Conservation (phyloP, 2,113 vertebrate species). For the Saccopteryx leptura region DNA sequence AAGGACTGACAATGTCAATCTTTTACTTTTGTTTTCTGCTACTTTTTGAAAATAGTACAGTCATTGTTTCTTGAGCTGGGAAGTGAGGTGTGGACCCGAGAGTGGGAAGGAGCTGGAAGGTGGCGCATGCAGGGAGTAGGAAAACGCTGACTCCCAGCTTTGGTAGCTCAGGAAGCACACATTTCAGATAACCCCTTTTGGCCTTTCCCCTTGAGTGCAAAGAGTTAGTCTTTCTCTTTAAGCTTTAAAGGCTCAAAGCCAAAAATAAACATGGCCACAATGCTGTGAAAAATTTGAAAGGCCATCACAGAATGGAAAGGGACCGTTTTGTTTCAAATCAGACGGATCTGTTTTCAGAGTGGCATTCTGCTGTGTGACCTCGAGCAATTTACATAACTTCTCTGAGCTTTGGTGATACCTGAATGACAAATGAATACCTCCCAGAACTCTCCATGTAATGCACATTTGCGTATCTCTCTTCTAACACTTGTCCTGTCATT, state of each 20-base stretch:
- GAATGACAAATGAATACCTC: background rate
- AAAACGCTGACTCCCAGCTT: background rate
- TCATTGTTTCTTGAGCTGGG: constrained; percentile 12
- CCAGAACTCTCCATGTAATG: background rate
- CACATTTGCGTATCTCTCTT: background rate
- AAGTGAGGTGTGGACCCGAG: background rate
- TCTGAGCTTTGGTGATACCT: background rate
- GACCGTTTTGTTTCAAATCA: background rate
- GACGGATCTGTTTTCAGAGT: constrained; percentile 53
- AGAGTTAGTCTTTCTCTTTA: constrained; percentile 26
- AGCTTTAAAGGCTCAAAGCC: background rate
- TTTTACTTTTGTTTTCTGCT: constrained; percentile 60
- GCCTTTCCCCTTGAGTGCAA: background rate
- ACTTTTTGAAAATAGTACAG: background rate
- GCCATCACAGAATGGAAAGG: background rate
- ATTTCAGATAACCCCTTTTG: background rate
- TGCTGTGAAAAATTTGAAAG: constrained; percentile 24
- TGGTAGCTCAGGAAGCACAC: background rate
- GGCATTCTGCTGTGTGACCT: constrained; percentile 8
- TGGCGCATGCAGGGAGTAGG: background rate
- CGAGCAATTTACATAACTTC: background rate
- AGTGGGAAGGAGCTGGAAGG: background rate
- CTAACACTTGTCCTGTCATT: background rate
- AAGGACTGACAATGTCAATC: background rate
- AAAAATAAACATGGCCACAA: background rate